phyloP scores from a whole-genome alignment of 2,113 vertebrate genomes.

The Orcinus orca region DNA sequence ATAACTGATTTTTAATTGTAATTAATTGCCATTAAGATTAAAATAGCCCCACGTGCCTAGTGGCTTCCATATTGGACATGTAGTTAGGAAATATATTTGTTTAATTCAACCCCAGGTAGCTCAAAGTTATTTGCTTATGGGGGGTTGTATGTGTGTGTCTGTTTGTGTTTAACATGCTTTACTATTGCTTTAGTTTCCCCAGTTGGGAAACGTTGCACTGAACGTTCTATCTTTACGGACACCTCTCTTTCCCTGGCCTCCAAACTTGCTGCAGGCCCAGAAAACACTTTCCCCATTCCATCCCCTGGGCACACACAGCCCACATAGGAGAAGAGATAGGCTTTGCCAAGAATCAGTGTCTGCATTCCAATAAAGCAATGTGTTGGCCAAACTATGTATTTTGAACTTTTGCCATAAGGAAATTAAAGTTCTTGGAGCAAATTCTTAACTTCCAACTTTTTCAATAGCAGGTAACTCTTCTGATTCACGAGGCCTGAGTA shows the following conservation, averaged over 20 bases:
- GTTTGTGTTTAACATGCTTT: neutral
- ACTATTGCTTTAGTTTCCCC: neutral
- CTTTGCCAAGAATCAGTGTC: neutral
- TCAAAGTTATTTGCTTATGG: neutral
- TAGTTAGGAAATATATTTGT: neutral
- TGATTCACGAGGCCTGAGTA: neutral
- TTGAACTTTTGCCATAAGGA: slow-evolving; percentile 29
- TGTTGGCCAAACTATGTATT: slow-evolving; percentile 16
- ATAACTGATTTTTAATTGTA: neutral
- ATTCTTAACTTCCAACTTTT: slow-evolving; percentile 3
- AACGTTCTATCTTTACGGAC: neutral
- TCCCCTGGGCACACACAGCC: neutral
- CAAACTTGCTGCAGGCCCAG: neutral
- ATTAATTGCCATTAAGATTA: neutral
- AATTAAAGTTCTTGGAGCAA: slow-evolving; percentile 1
- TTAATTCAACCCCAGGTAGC: neutral
- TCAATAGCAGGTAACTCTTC: neutral
- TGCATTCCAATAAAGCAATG: neutral
- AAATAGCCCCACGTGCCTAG: neutral
- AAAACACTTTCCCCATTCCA: neutral
- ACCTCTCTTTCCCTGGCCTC: neutral
- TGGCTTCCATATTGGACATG: neutral
- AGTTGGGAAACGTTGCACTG: neutral
- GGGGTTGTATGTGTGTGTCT: neutral
- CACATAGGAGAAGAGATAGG: neutral